Percentiles rank a stretch among this genome's conserved stretches.
phyloP scores from a whole-genome alignment of 1,140 invertebrate genomes.

The Caenorhabditis briggsae region DNA sequence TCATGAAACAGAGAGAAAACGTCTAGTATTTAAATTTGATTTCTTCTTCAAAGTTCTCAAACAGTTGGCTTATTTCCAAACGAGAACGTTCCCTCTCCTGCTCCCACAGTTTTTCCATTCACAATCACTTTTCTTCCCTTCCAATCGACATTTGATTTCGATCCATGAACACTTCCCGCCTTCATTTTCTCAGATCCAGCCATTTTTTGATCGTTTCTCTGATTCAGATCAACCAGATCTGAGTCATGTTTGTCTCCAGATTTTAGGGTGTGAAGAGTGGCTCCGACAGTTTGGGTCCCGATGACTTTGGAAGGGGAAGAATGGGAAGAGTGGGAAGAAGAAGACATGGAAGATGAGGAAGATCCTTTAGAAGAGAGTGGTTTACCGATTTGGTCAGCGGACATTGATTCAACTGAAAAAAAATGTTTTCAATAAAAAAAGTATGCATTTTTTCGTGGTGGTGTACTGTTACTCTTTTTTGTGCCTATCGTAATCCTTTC shows the following conservation, averaged over 20 bases:
- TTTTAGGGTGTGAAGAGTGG: slow-evolving; percentile 40
- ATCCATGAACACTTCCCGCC: slow-evolving; percentile 60
- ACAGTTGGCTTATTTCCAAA: slow-evolving; percentile 61
- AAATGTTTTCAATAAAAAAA: too few relatives aligned
- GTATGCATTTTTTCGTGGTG: too few relatives aligned
- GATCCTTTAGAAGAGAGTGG: slow-evolving; percentile 32
- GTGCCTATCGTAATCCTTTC: too few relatives aligned
- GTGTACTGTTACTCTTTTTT: too few relatives aligned
- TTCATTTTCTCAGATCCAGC: slow-evolving; percentile 39
- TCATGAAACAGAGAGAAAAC: too few relatives aligned
- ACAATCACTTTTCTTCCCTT: slow-evolving; percentile 57
- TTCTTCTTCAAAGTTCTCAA: too few relatives aligned
- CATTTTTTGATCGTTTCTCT: slow-evolving; percentile 23
- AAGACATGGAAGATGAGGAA: neutral
- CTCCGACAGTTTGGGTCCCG: slow-evolving; percentile 42
- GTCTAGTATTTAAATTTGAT: too few relatives aligned
- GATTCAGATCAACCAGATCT: slow-evolving; percentile 7
- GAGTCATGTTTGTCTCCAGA: slow-evolving; percentile 19
- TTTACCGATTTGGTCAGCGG: slow-evolving; percentile 44
- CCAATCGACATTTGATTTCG: slow-evolving; percentile 60
- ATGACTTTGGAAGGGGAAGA: slow-evolving; percentile 5
- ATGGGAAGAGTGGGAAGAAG: neutral
- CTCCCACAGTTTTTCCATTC: slow-evolving; percentile 61
- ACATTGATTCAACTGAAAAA: slow-evolving; percentile 25
- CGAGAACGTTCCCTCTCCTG: slow-evolving; percentile 60